Conservation (phyloP, 1,140 invertebrate species). For the Rhizoglyphus robini region DNA sequence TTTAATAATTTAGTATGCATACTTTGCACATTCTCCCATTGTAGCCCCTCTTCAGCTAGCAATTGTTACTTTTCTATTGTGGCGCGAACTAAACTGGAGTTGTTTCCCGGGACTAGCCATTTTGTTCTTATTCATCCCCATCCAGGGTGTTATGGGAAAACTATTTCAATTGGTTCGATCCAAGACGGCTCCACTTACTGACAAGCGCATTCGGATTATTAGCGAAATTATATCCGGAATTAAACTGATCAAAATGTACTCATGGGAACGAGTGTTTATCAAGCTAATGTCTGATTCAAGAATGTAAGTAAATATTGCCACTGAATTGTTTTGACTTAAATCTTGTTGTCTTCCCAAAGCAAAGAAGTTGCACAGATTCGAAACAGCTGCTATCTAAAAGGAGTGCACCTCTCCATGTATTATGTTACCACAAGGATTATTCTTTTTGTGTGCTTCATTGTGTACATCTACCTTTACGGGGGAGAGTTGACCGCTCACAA, state of each 20-base stretch:
- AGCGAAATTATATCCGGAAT: conserved; percentile 81
- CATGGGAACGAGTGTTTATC: too few relatives aligned
- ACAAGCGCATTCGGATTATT: conserved; percentile 69
- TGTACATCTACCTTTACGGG: conserved; percentile 50
- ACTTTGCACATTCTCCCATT: too few relatives aligned
- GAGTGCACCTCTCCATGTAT: conserved; percentile 43
- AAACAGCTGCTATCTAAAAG: conserved; percentile 51
- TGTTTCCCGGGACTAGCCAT: conserved; percentile 13
- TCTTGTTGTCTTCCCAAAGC: conserved; percentile 35
- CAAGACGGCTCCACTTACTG: conserved; percentile 56
- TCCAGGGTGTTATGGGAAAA: conserved; percentile 21
- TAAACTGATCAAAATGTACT: conserved; percentile 62
- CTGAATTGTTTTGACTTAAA: neutral
- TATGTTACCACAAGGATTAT: conserved; percentile 47
- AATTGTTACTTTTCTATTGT: conserved; percentile 23
- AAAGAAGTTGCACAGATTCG: conserved; percentile 52
- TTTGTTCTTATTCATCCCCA: conserved; percentile 22
- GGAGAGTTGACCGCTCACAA: conserved; percentile 50
- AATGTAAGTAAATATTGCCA: conserved; percentile 35
- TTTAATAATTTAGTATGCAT: neutral
- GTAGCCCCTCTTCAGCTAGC: conserved; percentile 23
- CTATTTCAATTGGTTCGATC: conserved; percentile 32
- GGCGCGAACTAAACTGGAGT: conserved; percentile 2
- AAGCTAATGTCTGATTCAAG: conserved; percentile 45
- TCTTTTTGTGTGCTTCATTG: conserved; percentile 55